Evolutionary conservation across 2,888 invertebrate genomes (phyloP).

Genomic region (Arrhopalites spinosus): DNA sequence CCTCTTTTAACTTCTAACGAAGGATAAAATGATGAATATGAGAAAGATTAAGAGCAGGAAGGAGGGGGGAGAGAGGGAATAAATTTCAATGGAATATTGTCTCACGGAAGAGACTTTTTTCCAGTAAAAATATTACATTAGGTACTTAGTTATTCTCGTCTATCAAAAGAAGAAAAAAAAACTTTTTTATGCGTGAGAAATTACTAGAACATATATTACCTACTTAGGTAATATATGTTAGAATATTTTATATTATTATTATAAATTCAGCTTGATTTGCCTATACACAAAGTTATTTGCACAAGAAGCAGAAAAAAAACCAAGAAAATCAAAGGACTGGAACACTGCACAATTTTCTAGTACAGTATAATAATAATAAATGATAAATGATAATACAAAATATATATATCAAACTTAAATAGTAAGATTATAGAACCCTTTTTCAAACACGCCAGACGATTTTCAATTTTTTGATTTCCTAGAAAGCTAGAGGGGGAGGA

Average conservation of each 20-base stretch:
- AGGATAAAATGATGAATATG: background rate
- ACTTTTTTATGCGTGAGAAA: constrained; percentile 38
- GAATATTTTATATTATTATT: too few relatives aligned
- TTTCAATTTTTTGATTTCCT: too few relatives aligned
- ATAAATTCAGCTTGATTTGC: constrained; percentile 8
- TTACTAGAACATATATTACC: background rate
- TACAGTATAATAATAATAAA: background rate
- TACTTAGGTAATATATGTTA: background rate
- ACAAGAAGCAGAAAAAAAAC: background rate
- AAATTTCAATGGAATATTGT: constrained; percentile 1
- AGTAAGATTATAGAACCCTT: too few relatives aligned
- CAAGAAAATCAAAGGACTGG: background rate
- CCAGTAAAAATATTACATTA: background rate
- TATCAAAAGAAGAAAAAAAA: too few relatives aligned
- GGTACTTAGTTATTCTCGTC: too few relatives aligned
- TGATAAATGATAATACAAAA: too few relatives aligned
- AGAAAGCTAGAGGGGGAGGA: too few relatives aligned
- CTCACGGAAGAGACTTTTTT: constrained; percentile 33
- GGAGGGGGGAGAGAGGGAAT: background rate
- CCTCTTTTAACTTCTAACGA: too few relatives aligned
- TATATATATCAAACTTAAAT: background rate
- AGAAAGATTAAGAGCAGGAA: constrained; percentile 9
- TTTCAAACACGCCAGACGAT: too few relatives aligned
- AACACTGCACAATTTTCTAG: background rate
- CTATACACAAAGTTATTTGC: background rate